Evolutionary conservation across 2,888 invertebrate genomes (phyloP).

Genomic region (Chrysodeixis includens): DNA sequence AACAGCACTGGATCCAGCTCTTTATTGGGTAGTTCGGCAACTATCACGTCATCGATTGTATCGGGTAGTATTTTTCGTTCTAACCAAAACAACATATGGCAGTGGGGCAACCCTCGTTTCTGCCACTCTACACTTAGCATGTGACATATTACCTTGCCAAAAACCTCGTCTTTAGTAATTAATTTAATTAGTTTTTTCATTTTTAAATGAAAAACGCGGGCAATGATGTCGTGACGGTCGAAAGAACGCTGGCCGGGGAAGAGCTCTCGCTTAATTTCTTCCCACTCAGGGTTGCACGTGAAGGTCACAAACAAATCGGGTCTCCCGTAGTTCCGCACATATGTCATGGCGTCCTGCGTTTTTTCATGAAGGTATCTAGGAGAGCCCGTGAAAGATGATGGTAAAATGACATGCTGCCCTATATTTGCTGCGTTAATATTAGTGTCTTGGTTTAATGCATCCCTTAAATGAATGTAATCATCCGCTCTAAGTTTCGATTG

Average conservation of each 20-base stretch:
- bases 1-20: slow-evolving; percentile 16
- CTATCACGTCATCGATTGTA: slow-evolving; percentile 17
- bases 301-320: slow-evolving; percentile 53
- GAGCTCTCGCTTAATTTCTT: slow-evolving; percentile 44
- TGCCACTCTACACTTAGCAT: slow-evolving; percentile 39
- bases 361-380: slow-evolving; percentile 50
- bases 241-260: slow-evolving; percentile 31
- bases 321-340: slow-evolving; percentile 47
- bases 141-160: slow-evolving; percentile 30
- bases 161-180: slow-evolving; percentile 33
- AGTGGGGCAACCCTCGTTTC: slow-evolving; percentile 30
- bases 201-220: not conserved
- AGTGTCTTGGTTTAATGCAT: slow-evolving; percentile 40
- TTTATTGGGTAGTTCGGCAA: slow-evolving; percentile 35
- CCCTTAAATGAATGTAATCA: slow-evolving; percentile 49
- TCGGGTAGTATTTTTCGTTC: slow-evolving; percentile 13
- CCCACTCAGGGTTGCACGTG: slow-evolving; percentile 51
- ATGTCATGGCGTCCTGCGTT: slow-evolving; percentile 52
- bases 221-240: slow-evolving; percentile 45
- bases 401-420: slow-evolving; percentile 50
- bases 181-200: not conserved
- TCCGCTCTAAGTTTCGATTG: slow-evolving; percentile 46
- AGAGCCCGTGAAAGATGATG: slow-evolving; percentile 51
- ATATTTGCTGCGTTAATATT: slow-evolving; percentile 44
- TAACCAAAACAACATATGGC: slow-evolving; percentile 22